Evolutionary conservation across 2,113 vertebrate genomes (phyloP), one percentile per base, ranked within the genome.

Genomic region (Rissa tridactyla): DNA sequence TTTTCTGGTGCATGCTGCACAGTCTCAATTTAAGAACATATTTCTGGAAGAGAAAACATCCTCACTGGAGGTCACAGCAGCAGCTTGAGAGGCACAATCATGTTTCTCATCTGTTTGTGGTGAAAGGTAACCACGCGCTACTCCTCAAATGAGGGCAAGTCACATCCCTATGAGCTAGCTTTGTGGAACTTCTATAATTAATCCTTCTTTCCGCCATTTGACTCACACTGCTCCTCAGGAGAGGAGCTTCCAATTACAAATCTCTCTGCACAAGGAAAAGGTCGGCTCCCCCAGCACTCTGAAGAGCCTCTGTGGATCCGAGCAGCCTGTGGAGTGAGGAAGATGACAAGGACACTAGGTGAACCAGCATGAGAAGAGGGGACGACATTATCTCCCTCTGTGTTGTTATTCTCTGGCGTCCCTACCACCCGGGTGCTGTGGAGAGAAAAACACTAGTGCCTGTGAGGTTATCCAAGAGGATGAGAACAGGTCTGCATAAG

Each of bases 241-340:
- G 84, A 92, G 84, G 27, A 92, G 71, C 86, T 92, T 94, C 73
- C 87, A 92, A 79, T 87, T 94, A 96, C 94, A 96, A 92, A 78
- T 90, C 57, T 91, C 88, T 88, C 55, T 64, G 71, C 68, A 94
- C 38, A 80, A 87, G 69, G 84, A 92, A 88, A 86, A 96, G 94
- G 93, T 90, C 0, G 0, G 75, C 66, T 96, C 90, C 75, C 94
- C 9, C 0, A 0, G 82, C 62, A 58, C 75, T 42, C 66, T 6
- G 57, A 44, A 94, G 81, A 84, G 69, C 34, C 94, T 90, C 91
- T 57, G 72, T 0, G 2, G 94, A 91, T 81, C 30, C 71, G 40
- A 79, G 94, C 90, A 91, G 93, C 90, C 91, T 85, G 79, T 87
- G 70, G 91, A 91, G 64, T 1, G 7, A 91, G 62, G 58, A 89